phyloP scores from a whole-genome alignment of 2,888 invertebrate species.

The Cyrtodaria siliqua region DNA sequence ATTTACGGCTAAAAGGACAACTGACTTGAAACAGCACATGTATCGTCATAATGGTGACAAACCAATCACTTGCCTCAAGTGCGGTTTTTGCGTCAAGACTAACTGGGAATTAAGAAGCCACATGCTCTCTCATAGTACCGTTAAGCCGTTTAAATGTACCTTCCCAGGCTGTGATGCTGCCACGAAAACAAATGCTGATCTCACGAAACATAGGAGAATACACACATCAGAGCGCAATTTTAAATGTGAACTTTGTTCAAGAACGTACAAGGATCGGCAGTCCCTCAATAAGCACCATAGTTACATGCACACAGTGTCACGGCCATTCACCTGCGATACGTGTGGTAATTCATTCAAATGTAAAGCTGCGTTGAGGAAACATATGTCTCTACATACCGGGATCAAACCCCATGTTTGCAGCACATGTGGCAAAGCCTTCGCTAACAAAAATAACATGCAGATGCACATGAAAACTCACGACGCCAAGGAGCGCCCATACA shows the following conservation, averaged over 20 bases:
- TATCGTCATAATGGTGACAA: slow-evolving; percentile 72
- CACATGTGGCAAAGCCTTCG: slow-evolving; percentile 64
- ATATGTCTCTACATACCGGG: slow-evolving; percentile 65
- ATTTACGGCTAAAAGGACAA: slow-evolving; percentile 65
- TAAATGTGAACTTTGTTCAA: slow-evolving; percentile 67
- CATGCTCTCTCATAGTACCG: slow-evolving; percentile 70
- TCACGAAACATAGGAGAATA: slow-evolving; percentile 72
- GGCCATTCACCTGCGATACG: slow-evolving; percentile 70
- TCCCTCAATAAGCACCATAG: slow-evolving; percentile 66
- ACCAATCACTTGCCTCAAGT: slow-evolving; percentile 70
- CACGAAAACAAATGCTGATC: slow-evolving; percentile 75
- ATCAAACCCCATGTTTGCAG: slow-evolving; percentile 71
- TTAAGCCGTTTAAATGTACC: slow-evolving; percentile 68
- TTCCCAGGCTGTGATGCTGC: slow-evolving; percentile 68
- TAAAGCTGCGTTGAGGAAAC: slow-evolving; percentile 63
- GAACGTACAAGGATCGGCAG: slow-evolving; percentile 60
- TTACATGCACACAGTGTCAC: slow-evolving; percentile 52
- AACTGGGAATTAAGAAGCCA: slow-evolving; percentile 76
- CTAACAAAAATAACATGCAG: slow-evolving; percentile 59
- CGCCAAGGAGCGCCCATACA: slow-evolving; percentile 62
- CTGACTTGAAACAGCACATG: slow-evolving; percentile 71
- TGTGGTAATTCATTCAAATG: slow-evolving; percentile 71
- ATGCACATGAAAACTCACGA: slow-evolving; percentile 72
- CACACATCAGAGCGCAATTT: slow-evolving; percentile 64
- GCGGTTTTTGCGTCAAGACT: slow-evolving; percentile 75